phyloP scores from a whole-genome alignment of 2,888 invertebrate genomes.

The Agonopterix subpropinquella region DNA sequence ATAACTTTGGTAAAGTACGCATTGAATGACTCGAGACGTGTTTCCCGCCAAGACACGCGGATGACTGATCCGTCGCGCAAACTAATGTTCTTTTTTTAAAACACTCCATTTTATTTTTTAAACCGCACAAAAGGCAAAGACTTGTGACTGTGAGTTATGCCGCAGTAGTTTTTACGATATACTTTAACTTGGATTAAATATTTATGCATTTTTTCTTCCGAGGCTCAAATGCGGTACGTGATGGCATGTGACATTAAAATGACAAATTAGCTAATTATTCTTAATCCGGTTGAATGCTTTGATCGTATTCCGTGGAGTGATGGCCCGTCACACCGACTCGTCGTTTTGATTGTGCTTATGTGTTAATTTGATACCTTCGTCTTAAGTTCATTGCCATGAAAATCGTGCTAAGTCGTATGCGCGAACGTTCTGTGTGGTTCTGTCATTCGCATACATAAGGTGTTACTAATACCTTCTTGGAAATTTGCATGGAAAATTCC shows the following conservation, averaged over 20 bases:
- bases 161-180: slow-evolving; percentile 71
- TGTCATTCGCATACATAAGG: no score
- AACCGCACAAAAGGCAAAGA: slow-evolving; percentile 64
- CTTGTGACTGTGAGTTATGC: slow-evolving; percentile 68
- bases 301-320: slow-evolving; percentile 47
- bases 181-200: slow-evolving; percentile 62
- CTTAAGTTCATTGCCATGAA: slow-evolving; percentile 42
- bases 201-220: slow-evolving; percentile 55
- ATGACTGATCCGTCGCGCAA: slow-evolving; percentile 69
- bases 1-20: slow-evolving; percentile 30
- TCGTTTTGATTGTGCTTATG: slow-evolving; percentile 32
- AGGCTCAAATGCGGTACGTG: slow-evolving; percentile 49
- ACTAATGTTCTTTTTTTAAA: slow-evolving; percentile 67
- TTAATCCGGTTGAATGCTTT: slow-evolving; percentile 65
- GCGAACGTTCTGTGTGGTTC: no score
- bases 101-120: slow-evolving; percentile 53
- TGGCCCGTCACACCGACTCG: slow-evolving; percentile 44
- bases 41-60: slow-evolving; percentile 50
- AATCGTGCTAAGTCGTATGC: not conserved
- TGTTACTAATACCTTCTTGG: slow-evolving; percentile 6
- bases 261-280: slow-evolving; percentile 75
- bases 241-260: slow-evolving; percentile 75
- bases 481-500: slow-evolving; percentile 11
- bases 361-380: slow-evolving; percentile 24
- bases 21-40: slow-evolving; percentile 42